A percentile compares a stretch with the other conserved stretches of the same genome.
Conservation (phyloP, 2,113 vertebrate species). For the Tragelaphus buxtoni region DNA sequence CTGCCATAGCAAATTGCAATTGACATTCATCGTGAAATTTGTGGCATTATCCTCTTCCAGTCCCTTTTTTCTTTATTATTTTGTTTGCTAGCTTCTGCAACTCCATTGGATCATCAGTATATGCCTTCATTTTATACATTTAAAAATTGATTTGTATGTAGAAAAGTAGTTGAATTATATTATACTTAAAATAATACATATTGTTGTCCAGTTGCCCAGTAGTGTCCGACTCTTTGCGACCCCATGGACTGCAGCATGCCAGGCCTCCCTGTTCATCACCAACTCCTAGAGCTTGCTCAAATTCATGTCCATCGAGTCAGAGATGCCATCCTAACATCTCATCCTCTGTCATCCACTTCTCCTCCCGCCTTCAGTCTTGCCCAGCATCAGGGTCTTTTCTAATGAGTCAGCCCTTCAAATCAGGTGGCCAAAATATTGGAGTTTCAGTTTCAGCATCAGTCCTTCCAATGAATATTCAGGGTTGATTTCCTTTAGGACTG, state of each 20-base stretch:
- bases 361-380: background rate
- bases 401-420: background rate
- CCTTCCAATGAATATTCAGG: background rate
- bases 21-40: background rate
- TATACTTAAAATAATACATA: background rate
- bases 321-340: background rate
- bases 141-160: background rate
- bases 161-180: background rate
- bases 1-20: background rate
- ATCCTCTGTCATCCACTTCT: background rate
- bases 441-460: background rate
- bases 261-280: background rate
- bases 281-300: background rate
- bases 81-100: background rate
- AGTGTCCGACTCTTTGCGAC: accelerated
- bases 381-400: background rate
- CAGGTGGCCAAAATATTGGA: background rate
- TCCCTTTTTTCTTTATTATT: background rate
- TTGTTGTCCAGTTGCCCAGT: background rate
- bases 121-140: background rate
- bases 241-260: background rate
- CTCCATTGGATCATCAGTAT: background rate
- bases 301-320: background rate
- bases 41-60: background rate
- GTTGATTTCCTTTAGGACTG: background rate